These are phyloP conservation scores for Zygogramma bicolorata DNA, from an alignment of 2,888 invertebrate species.

Conservation along the genomic window DNA sequence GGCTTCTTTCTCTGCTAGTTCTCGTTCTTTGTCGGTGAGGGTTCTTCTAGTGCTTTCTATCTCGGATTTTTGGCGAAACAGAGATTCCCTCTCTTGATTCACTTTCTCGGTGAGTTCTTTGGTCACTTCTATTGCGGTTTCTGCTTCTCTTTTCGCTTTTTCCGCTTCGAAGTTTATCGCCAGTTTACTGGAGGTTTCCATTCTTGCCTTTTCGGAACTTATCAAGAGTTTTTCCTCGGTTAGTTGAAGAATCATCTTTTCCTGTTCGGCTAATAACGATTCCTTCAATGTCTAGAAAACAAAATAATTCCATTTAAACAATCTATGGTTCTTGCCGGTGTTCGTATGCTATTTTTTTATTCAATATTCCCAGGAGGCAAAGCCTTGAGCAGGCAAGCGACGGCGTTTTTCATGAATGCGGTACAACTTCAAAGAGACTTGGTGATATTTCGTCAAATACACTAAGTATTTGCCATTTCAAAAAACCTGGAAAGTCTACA, in stretches of 20 bases:
- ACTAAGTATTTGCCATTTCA: too few relatives aligned
- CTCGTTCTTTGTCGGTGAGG: conserved; percentile 56
- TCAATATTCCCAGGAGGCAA: too few relatives aligned
- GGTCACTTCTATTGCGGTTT: conserved; percentile 64
- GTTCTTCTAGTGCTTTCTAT: conserved; percentile 60
- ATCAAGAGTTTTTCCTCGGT: conserved; percentile 72
- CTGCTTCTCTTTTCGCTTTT: conserved; percentile 62
- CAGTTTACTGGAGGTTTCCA: conserved; percentile 62
- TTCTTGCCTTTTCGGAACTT: conserved; percentile 61
- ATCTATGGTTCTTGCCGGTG: too few relatives aligned
- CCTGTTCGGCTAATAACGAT: conserved; percentile 72
- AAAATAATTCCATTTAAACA: too few relatives aligned
- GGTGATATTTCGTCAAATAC: too few relatives aligned
- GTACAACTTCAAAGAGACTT: too few relatives aligned
- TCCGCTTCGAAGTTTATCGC: conserved; percentile 60
- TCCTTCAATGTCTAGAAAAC: conserved; percentile 70
- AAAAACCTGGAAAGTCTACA: too few relatives aligned
- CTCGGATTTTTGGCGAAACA: conserved; percentile 60
- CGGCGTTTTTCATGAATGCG: too few relatives aligned
- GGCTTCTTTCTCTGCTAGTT: conserved; percentile 57
- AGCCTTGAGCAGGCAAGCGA: too few relatives aligned
- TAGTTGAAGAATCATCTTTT: conserved; percentile 71
- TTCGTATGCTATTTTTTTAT: too few relatives aligned
- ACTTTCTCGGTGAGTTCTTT: conserved; percentile 63
- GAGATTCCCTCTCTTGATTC: conserved; percentile 60